phyloP scores from a whole-genome alignment of 2,888 invertebrate genomes.

The Scaptomyza flava region DNA sequence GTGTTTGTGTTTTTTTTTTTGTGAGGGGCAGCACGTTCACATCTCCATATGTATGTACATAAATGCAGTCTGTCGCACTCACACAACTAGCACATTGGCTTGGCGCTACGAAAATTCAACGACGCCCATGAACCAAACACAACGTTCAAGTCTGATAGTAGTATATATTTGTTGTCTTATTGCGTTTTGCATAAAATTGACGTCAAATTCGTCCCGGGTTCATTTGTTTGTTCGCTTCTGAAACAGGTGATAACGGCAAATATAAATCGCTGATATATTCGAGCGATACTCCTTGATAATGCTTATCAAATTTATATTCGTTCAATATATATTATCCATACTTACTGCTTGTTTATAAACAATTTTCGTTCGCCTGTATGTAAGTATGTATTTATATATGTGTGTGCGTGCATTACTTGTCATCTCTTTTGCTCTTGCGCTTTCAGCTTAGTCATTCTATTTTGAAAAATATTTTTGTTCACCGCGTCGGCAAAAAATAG shows the following conservation, averaged over 20 bases:
- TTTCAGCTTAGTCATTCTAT: slow-evolving; percentile 70
- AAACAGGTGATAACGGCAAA: slow-evolving; percentile 44
- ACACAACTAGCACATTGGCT: slow-evolving; percentile 25
- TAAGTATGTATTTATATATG: neutral
- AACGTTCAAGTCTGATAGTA: slow-evolving; percentile 28
- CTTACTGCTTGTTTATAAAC: slow-evolving; percentile 52
- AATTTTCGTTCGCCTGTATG: slow-evolving; percentile 24
- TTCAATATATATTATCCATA: slow-evolving; percentile 11
- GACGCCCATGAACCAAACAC: slow-evolving; percentile 50
- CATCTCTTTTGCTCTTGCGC: slow-evolving; percentile 49
- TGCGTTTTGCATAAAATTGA: slow-evolving; percentile 60
- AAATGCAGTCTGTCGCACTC: slow-evolving; percentile 17
- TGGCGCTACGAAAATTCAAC: slow-evolving; percentile 35
- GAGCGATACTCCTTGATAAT: slow-evolving; percentile 19
- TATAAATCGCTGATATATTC: slow-evolving; percentile 4
- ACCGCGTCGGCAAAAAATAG: slow-evolving; percentile 48
- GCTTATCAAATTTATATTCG: slow-evolving; percentile 32
- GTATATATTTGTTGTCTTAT: slow-evolving; percentile 32
- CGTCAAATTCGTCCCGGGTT: slow-evolving; percentile 30
- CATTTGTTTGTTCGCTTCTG: slow-evolving; percentile 23
- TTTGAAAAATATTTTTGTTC: slow-evolving; percentile 45
- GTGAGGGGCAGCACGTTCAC: slow-evolving; percentile 37
- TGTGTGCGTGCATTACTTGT: slow-evolving; percentile 10
- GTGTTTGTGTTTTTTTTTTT: slow-evolving; percentile 17
- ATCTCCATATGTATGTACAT: neutral